Percentiles rank a stretch among this genome's conserved stretches.
Conservation (phyloP, 2,113 vertebrate species). For the Donacobius atricapilla region DNA sequence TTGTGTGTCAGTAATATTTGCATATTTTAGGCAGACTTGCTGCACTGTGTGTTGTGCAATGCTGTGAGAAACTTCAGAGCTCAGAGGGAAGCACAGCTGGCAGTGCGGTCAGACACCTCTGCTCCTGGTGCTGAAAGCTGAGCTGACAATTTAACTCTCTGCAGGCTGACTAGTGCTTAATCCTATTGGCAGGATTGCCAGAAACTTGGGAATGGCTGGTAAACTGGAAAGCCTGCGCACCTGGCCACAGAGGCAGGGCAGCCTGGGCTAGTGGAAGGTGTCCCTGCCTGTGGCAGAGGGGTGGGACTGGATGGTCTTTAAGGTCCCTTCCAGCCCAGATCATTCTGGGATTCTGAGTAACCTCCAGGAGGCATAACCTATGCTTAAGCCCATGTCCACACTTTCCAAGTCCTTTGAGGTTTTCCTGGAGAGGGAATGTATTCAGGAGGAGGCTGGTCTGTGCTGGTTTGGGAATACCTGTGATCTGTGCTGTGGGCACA, state of each 20-base stretch:
- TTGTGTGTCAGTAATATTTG: background rate
- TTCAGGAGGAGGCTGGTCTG: background rate
- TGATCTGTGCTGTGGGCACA: background rate
- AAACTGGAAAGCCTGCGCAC: background rate
- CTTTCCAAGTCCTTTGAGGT: background rate
- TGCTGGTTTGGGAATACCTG: background rate
- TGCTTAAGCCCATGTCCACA: background rate
- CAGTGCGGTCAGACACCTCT: background rate
- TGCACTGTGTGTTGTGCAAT: background rate
- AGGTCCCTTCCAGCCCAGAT: background rate
- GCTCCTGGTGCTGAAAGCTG: background rate
- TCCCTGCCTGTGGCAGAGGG: background rate
- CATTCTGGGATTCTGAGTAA: background rate
- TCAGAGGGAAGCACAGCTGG: background rate
- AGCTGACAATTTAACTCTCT: background rate
- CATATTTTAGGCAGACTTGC: background rate
- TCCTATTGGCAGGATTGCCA: background rate
- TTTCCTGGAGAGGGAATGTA: background rate
- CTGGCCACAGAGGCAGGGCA: background rate
- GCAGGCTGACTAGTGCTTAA: background rate
- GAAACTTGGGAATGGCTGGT: background rate
- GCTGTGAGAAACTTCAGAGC: background rate
- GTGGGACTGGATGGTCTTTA: background rate
- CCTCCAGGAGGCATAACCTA: background rate
- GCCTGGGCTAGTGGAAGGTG: background rate